A percentile compares a stretch with the other conserved stretches of the same genome.
phyloP scores from a whole-genome alignment of 2,888 invertebrate species.

The Anticlea derivata region DNA sequence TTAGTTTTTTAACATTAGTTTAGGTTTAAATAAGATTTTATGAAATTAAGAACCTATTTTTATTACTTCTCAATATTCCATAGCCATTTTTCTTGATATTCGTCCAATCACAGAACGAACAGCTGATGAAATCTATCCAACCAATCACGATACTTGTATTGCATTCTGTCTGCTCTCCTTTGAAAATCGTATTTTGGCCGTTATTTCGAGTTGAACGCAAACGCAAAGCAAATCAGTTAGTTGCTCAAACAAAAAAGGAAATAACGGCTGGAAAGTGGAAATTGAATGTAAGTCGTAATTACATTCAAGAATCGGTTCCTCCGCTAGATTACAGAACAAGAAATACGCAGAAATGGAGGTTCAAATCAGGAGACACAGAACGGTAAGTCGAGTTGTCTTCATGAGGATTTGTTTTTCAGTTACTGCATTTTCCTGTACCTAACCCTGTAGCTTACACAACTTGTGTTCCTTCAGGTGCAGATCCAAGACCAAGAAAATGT shows the following conservation, averaged over 20 bases:
- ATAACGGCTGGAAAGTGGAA: slow-evolving; percentile 2
- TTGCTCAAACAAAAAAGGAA: slow-evolving; percentile 1
- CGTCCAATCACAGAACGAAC: slow-evolving; percentile 30
- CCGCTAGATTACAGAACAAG: slow-evolving; percentile 11
- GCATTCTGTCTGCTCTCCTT: not conserved
- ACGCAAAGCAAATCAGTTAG: slow-evolving; percentile 1
- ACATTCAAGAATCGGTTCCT: slow-evolving; percentile 20
- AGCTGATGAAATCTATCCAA: slow-evolving; percentile 28
- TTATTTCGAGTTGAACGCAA: slow-evolving; percentile 20
- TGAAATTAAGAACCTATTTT: not conserved
- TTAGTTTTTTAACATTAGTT: no score
- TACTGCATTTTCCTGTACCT: not conserved
- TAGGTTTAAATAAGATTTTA: no score
- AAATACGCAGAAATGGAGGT: slow-evolving; percentile 55
- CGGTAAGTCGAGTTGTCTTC: slow-evolving; percentile 49
- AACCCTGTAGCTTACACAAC: not conserved
- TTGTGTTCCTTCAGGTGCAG: slow-evolving; percentile 45
- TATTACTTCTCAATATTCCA: not conserved
- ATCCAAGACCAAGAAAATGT: slow-evolving; percentile 73
- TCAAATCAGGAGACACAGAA: slow-evolving; percentile 59
- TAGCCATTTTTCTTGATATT: not conserved
- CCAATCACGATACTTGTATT: slow-evolving; percentile 6
- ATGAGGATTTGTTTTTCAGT: slow-evolving; percentile 3
- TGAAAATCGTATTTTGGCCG: slow-evolving; percentile 25
- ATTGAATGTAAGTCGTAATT: slow-evolving; percentile 25